Base-by-base conservation (phyloP, 1,140 invertebrate genomes). In the Leptinotarsa defecta region DNA sequence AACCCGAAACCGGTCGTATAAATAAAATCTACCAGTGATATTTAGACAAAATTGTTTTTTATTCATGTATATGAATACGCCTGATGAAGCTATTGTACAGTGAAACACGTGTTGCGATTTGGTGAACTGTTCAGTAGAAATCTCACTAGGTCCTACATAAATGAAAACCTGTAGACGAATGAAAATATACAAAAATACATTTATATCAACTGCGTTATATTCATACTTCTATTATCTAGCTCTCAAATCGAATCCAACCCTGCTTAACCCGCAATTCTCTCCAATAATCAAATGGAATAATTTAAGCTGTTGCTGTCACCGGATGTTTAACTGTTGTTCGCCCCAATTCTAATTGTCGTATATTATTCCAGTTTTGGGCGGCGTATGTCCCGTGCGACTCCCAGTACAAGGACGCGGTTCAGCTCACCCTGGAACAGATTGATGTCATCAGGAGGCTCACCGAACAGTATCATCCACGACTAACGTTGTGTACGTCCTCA, bases 351-450 rank as follows among this genome's bases (percentile, higher is more conserved):
- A 13, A 57, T 57, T 57, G 52, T 57, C 52, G 52, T 57, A 57
- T 57, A 57, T 75, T 61, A 48, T 87, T 86, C 4, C 91, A 96
- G 91, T 96, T 96, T 85, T 97, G 95, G 95, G 95, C 94, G 0
- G 94, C 94, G 0, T 97, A 96, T 84, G 94, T 94, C 0, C 92
- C 93, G 0, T 97, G 96, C 84, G 91, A 91, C 73, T 90, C 94
- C 2, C 94, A 96, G 83, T 91, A 92, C 83, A 90, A 92, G 73
- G 93, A 95, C 80, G 92, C 94, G 1, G 93, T 95, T 3, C 92
- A 94, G 81, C 85, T 93, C 61, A 93, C 93, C 3, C 85, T 96
- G 68, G 94, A 95, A 81, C 94, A 95, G 84, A 92, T 95, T 73
- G 94, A 95, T 84, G 89, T 94, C 49, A 94, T 95, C 63, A 89